Base-by-base conservation (phyloP, 2,113 vertebrate species). In the Actenoides lindsayi region DNA sequence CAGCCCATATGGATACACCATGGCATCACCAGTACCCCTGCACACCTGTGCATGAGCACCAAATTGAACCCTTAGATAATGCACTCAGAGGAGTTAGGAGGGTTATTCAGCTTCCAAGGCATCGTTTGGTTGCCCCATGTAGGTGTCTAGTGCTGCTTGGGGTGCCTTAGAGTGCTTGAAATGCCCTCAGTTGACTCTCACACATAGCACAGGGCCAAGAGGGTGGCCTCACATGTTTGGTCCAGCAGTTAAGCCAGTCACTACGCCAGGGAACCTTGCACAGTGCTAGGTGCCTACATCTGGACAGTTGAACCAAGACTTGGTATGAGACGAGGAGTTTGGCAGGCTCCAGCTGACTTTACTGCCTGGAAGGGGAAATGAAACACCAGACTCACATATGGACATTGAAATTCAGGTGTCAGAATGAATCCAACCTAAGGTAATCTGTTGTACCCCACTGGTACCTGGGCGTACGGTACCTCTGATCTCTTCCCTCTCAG, bases 121-220 rank as follows among this genome's bases (percentile, higher is more conserved):
- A 0, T 5, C 16, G 44, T 57, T 59, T 63, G 21, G 5, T 11
- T 51, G 9, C n/a, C 5, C 20, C 35, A 59, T 1, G 1, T 0
- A 44, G 17, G 4, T 50, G 16, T 31, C 31, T 35, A 31, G 14
- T 65, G 35, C 3, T 23, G 2, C 56, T 25, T 68, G 48, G 76
- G 42, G n/a, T 37, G 12, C 14, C 16, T 18, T 54, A 20, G 20
- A 42, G 8, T 14, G 13, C 41, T 74, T 70, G 57, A 68, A 59
- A 31, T n/a, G 7, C 11, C 9, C 37, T 68, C 18, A 31, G 9
- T 0, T 89, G 39, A 28, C 31, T 31, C 21, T 59, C 16, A 44
- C 20, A 9, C 23, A 37, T 18, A 82, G 41, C 37, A 68, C 17
- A 70, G 50, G 27, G 51, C 46, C 57, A 71, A 37, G 37, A 82